phyloP scores from a whole-genome alignment of 2,888 invertebrate genomes.

The Acleris literana region DNA sequence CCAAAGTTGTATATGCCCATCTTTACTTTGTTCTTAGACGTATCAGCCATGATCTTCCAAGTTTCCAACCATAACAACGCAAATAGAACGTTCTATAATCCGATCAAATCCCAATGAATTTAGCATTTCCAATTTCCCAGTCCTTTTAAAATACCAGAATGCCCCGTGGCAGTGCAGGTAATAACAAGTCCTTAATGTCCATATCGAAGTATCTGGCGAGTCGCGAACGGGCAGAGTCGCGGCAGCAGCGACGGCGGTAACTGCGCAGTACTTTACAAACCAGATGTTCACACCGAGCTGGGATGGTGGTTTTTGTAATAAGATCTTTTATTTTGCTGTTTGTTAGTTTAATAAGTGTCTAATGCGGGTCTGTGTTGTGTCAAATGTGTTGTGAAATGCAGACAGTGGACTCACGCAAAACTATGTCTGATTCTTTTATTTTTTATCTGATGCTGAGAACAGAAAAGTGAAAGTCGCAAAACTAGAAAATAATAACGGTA shows the following conservation, averaged over 20 bases:
- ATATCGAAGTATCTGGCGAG: conserved; percentile 44
- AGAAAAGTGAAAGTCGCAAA: no score
- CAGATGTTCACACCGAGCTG: conserved; percentile 11
- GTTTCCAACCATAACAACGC: no score
- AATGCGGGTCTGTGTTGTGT: no score
- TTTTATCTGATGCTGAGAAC: neutral
- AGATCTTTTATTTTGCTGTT: neutral
- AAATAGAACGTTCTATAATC: neutral
- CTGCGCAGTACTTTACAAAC: neutral
- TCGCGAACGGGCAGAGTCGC: conserved; percentile 42
- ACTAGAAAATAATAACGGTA: no score
- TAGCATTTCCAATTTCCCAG: neutral
- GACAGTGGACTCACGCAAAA: no score
- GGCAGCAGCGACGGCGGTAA: neutral
- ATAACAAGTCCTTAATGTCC: conserved; percentile 46
- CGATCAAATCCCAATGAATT: neutral
- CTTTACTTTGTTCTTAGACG: no score
- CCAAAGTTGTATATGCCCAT: no score
- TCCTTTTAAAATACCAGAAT: conserved; percentile 1
- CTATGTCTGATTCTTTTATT: neutral
- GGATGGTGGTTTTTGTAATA: neutral
- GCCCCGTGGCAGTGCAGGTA: conserved; percentile 23
- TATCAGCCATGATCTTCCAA: no score
- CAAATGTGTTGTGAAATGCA: no score
- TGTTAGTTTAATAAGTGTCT: neutral